Percentiles rank a stretch among this genome's conserved stretches.
phyloP scores from a whole-genome alignment of 2,797 vertebrate species.

The Helostoma temminkii region DNA sequence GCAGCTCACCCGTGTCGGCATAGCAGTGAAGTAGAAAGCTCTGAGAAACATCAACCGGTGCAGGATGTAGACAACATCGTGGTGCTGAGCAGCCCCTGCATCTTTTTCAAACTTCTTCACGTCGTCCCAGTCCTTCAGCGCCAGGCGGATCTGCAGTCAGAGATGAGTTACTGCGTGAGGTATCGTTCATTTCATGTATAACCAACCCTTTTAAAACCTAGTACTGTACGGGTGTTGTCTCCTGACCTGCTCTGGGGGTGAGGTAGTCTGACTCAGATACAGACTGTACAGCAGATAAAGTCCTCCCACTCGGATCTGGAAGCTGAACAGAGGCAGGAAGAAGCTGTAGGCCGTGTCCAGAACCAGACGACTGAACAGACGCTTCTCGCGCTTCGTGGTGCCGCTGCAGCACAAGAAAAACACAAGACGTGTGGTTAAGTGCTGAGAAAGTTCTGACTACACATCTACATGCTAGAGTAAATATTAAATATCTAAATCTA shows the following conservation, averaged over 20 bases:
- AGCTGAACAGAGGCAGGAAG: constrained; percentile 91
- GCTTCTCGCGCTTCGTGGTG: constrained; percentile 78
- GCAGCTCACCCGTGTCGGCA: constrained; percentile 87
- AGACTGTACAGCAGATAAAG: constrained; percentile 93
- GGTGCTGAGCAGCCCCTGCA: constrained; percentile 88
- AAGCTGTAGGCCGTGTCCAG: constrained; percentile 84
- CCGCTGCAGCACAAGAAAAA: constrained; percentile 79
- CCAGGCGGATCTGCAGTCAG: constrained; percentile 66
- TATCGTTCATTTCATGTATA: rapidly evolving
- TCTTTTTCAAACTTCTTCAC: constrained; percentile 89
- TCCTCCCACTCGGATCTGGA: constrained; percentile 94
- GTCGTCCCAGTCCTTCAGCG: constrained; percentile 92
- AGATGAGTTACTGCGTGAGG: background rate
- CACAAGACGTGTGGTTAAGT: background rate
- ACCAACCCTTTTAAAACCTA: rapidly evolving
- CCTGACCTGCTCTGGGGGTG: constrained; percentile 89
- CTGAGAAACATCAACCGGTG: constrained; percentile 84
- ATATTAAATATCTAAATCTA: no score
- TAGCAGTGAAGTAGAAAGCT: constrained; percentile 92
- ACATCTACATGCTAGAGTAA: no score
- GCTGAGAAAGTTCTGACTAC: background rate
- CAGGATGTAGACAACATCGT: constrained; percentile 89
- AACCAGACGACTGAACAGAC: constrained; percentile 83
- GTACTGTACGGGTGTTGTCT: rapidly evolving
- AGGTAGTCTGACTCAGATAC: constrained; percentile 85